Evolutionary conservation across 2,797 vertebrate species (phyloP), one percentile per base, ranked within the genome.

Genomic region (Propithecus deckenii): DNA sequence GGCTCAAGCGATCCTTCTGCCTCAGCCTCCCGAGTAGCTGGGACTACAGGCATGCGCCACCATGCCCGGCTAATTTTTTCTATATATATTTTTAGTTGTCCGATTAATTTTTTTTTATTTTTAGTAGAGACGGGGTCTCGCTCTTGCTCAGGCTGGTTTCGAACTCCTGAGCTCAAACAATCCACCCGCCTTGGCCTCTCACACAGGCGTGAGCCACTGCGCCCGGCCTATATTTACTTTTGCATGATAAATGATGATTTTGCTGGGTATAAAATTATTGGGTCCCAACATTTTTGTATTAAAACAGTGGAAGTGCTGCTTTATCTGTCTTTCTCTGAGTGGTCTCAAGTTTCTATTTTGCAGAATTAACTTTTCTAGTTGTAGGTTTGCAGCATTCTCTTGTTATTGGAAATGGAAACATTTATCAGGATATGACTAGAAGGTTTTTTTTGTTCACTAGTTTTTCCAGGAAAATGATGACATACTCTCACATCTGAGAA

Each of bases 381-480:
- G 23, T 28, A 43, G 83, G 63, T 74, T 30, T 89, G 18, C 11
- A 57, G 30, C n/a, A 69, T 92, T 95, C 69, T 76, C 57, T 97
- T 95, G 84, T 93, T 85, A 72, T 32, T 94, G 85, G 65, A 69
- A 96, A 48, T 90, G 80, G 86, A 89, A 89, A 93, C 94, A 74
- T 96, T 96, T 95, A 74, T 96, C 50, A 91, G 90, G 61, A 69
- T 89, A 61, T 43, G 67, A 91, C 59, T 83, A 46, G 35, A 80
- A 95, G 38, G 43, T 93, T 92, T 95, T 92, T 69, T 97, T 43
- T 93, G 74, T 97, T 96, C 57, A 38, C 46, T 87, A 43, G 43
- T 78, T 93, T 97, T 85, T 57, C 63, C n/a, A 43, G 94, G 84
- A 67, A 96, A 90, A 91, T 67, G 23, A 35, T 61, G 94, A 93